Evolutionary conservation across 2,888 invertebrate species (phyloP), one percentile per base, ranked within the genome.

Genomic region (Drosophila monieri): DNA sequence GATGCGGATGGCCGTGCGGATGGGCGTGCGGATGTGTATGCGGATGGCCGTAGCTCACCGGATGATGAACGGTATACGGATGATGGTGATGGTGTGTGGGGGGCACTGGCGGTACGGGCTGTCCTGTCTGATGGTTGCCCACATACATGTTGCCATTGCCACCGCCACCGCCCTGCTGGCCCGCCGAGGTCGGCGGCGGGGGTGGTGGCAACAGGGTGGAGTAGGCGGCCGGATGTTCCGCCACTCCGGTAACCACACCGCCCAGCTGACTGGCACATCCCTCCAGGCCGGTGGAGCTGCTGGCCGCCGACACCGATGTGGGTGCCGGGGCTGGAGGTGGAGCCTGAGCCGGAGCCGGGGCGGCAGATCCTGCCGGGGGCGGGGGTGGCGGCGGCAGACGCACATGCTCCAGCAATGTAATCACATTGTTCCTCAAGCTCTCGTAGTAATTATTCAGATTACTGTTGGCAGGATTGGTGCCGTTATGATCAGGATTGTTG

Each of bases 401-500:
- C 74, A 97, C 97, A 92, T 97, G 97, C 91, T 97, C 97, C 91
- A 98, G 92, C 85, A 97, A 92, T 35, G 97, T 96, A 90, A 98
- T 97, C 90, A 98, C 97, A 92, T 98, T 98, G 92, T 97, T 97
- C 73, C 97, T 94, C 81, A 98, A 93, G 89, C 97, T 97, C 92
- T 97, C 97, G 92, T 97, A 97, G 92, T 98, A 98, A 90, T 97
- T 97, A 91, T 96, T 97, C 76, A 98, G 93, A 92, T 97, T 96
- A 92, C 94, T 57, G 30, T 74, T 74, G 25, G 72, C 75, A 14
- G 78, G 53, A 12, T 66, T 73, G 15, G 58, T 54, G 8, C 21
- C 46, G 60, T 62, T 60, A 39, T 55, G 46, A 39, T 55, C 52
- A 5, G 4, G 23, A 41, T 53, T 65, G 12, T 44, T 44, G 1